Percentiles rank a stretch among this genome's conserved stretches.
These are phyloP conservation scores for Acholoe squamosa DNA, from an alignment of 2,888 invertebrate species.

Conservation along the genomic window DNA sequence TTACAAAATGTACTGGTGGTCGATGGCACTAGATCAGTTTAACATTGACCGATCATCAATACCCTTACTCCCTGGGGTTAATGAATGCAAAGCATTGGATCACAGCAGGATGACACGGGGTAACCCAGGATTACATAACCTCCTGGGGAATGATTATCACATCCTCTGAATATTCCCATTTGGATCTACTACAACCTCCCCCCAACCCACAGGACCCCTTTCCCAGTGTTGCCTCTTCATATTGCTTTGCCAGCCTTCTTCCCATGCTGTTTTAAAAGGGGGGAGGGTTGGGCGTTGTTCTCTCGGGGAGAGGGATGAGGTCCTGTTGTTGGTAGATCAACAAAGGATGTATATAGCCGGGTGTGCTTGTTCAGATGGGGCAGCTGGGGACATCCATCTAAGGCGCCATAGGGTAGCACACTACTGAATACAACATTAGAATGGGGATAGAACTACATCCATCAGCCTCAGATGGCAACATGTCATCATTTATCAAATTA, in stretches of 20 bases:
- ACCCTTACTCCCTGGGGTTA: background rate
- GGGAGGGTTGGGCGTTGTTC: too few relatives aligned
- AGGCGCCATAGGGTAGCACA: background rate
- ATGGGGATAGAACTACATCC: background rate
- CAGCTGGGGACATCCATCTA: constrained; percentile 12
- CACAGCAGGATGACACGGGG: background rate
- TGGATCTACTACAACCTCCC: background rate
- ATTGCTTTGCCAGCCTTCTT: too few relatives aligned
- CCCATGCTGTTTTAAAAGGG: too few relatives aligned
- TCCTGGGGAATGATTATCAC: background rate
- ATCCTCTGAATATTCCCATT: background rate
- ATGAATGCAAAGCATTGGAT: background rate
- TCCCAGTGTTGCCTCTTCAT: too few relatives aligned
- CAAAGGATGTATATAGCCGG: constrained; percentile 1
- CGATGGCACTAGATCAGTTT: background rate
- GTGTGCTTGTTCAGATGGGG: constrained; percentile 18
- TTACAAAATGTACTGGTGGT: background rate
- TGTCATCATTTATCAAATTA: constrained; percentile 21
- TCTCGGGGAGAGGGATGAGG: background rate
- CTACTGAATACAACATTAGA: constrained; percentile 20
- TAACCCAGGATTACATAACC: background rate
- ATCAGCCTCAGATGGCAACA: background rate
- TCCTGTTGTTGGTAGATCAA: background rate
- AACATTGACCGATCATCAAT: background rate
- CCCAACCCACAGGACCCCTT: background rate